Base-by-base conservation (phyloP, 2,888 invertebrate species). In the Urechis unicinctus region DNA sequence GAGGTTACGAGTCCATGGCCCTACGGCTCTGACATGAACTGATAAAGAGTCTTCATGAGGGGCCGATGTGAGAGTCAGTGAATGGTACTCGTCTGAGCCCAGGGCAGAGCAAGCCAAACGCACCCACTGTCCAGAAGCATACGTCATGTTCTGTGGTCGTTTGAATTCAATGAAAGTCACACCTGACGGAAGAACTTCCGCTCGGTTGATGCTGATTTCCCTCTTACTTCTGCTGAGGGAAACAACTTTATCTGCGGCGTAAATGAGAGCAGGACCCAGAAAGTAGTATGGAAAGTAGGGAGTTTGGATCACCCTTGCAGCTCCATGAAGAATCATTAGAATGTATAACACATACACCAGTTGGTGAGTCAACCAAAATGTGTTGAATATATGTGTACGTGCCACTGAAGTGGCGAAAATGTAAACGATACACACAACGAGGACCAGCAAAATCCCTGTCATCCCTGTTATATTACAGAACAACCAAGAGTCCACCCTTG, bases 41-140 rank as follows among this genome's bases (percentile, higher is more conserved):
- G 66, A 67, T n/a, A 77, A 65, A 2, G 71, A 73, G 59, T 73
- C 73, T 61, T 77, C 75, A 52, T 76, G 81, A 0, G 85, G 77
- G 6, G 74, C 72, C 2, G 75, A 75, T 22, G 75, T 77, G 56
- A 77, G 57, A 6, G 77, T 77, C 58, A 77, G 71, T 1, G 77
- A 73, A 52, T 77, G 77, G 62, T 74, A 77, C 61, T 75, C 75
- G 51, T 80, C 78, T n/a, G 76, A 69, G 60, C 82, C 83, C 58
- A 84, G 75, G 6, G 74, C 76, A 36, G 81, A 70, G 66, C 84
- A 83, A 22, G 85, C 83, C 58, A 85, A 81, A 41, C 84, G 75
- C 3, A 85, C 80, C 84, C 84, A 85, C 70, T 85, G 85, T 17
- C 85, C 85, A 9, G 84, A 83, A 69, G 82, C 82, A 73, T 83